Percentiles rank a stretch among this genome's conserved stretches.
These are phyloP conservation scores for Rotaria magnacalcarata DNA, from an alignment of 2,888 invertebrate species.

Conservation along the genomic window DNA sequence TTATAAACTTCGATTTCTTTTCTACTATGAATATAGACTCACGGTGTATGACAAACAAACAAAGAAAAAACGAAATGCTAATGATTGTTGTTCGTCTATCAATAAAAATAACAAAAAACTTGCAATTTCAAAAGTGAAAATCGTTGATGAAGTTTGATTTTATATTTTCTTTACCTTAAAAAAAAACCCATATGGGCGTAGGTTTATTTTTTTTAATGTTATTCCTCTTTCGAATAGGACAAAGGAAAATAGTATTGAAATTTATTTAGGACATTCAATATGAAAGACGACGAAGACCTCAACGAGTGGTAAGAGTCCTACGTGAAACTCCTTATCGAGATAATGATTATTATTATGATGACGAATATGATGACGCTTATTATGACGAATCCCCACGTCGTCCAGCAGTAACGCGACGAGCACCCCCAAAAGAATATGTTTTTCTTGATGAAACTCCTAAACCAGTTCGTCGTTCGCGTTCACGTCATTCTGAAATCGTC, in stretches of 20 bases:
- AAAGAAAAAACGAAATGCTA: no score
- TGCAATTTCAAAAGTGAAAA: no score
- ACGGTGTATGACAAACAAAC: no score
- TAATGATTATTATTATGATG: not conserved
- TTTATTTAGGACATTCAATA: not conserved
- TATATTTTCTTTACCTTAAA: no score
- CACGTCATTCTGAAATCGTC: not conserved
- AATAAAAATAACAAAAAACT: no score
- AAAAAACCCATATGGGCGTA: no score
- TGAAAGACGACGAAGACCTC: not conserved
- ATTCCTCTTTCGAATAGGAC: no score
- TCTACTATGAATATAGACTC: no score
- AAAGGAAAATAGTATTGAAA: not conserved
- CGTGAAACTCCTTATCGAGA: not conserved
- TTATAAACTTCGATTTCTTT: no score
- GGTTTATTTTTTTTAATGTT: no score
- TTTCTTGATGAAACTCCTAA: not conserved
- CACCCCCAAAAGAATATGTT: not conserved
- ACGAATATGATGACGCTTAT: not conserved
- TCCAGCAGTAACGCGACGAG: not conserved
- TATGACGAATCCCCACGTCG: not conserved
- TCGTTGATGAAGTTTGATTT: no score
- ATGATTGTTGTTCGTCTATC: no score
- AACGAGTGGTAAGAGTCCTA: not conserved
- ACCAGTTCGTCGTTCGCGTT: not conserved